phyloP scores from a whole-genome alignment of 2,888 invertebrate genomes.

The Julus scanicus region DNA sequence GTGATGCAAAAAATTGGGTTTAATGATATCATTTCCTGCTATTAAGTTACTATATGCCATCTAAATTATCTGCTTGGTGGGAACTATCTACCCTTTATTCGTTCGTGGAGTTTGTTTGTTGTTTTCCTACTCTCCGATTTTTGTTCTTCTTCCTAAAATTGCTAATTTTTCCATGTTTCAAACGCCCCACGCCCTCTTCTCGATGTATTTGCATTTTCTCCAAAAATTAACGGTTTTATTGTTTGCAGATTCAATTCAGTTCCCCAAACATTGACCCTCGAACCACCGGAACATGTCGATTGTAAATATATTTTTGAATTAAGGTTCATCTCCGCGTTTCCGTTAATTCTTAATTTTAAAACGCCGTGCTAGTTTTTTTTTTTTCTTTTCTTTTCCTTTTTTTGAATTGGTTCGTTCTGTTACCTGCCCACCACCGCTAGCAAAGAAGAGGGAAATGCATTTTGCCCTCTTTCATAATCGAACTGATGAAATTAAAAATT shows the following conservation, averaged over 20 bases:
- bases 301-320: constrained; percentile 42
- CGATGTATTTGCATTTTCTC: constrained; percentile 27
- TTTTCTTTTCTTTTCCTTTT: too few species aligned
- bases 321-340: constrained; percentile 3
- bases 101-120: constrained; percentile 18
- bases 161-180: neutral
- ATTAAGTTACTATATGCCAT: constrained; percentile 1
- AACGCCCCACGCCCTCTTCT: neutral
- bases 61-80: constrained; percentile 15
- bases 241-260: neutral
- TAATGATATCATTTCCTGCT: neutral
- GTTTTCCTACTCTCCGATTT: neutral
- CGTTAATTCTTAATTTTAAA: constrained; percentile 17
- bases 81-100: constrained; percentile 34
- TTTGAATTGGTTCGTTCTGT: neutral
- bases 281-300: neutral
- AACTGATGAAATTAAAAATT: constrained; percentile 40
- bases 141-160: neutral
- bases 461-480: neutral
- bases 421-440: constrained; percentile 8
- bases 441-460: neutral
- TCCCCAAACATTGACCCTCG: neutral
- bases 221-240: neutral
- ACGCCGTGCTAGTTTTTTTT: constrained; percentile 23
- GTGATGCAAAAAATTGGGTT: neutral